phyloP scores from a whole-genome alignment of 2,888 invertebrate genomes.

The Drosophila robusta region DNA sequence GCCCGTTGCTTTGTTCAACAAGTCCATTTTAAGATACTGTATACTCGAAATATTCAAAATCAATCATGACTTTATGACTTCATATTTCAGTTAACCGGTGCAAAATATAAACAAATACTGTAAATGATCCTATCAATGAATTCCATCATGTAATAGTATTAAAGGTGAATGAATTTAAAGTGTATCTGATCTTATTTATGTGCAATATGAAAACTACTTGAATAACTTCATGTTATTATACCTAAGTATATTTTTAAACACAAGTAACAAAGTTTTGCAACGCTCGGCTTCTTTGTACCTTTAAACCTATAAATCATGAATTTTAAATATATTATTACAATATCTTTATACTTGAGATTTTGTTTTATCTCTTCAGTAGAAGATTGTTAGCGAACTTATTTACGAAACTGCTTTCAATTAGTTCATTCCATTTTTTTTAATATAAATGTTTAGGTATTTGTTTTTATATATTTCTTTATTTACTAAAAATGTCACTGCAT shows the following conservation, averaged over 20 bases:
- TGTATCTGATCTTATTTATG: conserved; percentile 27
- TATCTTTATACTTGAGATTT: not conserved
- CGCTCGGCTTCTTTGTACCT: too few species aligned
- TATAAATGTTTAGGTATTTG: not conserved
- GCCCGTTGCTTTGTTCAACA: conserved; percentile 64
- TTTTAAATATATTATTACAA: conserved; percentile 5
- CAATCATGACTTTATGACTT: not conserved
- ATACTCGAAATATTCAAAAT: conserved; percentile 14
- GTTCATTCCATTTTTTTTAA: not conserved
- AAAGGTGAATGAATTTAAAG: conserved; percentile 35
- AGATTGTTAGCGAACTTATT: too few species aligned
- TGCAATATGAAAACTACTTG: conserved; percentile 43
- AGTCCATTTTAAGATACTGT: conserved; percentile 56
- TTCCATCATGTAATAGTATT: conserved; percentile 6
- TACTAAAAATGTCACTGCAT: conserved; percentile 76
- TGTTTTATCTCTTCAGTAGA: not conserved
- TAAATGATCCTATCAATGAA: not conserved
- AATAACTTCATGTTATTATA: conserved; percentile 6
- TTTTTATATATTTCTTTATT: conserved; percentile 65
- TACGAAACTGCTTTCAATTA: not conserved
- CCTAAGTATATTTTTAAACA: conserved; percentile 9
- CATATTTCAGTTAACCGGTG: conserved; percentile 18
- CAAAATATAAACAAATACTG: not conserved
- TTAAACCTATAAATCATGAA: conserved; percentile 12
- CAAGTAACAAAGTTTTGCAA: conserved; percentile 13